phyloP scores from a whole-genome alignment of 2,113 vertebrate species.

The Octodon degus region DNA sequence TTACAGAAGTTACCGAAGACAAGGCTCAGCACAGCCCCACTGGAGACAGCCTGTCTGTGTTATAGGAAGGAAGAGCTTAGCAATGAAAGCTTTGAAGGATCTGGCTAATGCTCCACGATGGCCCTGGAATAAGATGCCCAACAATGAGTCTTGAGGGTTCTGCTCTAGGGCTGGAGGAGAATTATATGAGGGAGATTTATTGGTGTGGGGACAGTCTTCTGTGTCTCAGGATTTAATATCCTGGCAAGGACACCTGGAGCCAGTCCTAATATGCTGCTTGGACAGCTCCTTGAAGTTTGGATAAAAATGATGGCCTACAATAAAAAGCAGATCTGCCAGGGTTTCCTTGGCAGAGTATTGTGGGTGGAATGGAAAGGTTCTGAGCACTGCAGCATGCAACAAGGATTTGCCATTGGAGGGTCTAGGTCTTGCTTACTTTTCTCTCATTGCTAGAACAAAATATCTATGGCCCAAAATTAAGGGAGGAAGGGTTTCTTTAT shows the following conservation, averaged over 20 bases:
- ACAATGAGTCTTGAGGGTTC: background rate
- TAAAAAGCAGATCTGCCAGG: background rate
- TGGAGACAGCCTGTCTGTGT: background rate
- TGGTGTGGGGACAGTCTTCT: background rate
- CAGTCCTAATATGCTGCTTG: slow-evolving; percentile 10
- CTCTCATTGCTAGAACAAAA: no score
- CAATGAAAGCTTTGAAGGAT: background rate
- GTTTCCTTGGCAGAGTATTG: background rate
- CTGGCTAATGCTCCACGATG: background rate
- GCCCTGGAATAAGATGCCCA: background rate
- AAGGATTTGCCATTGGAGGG: background rate
- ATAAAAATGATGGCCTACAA: background rate
- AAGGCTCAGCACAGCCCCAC: background rate
- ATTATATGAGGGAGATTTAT: background rate
- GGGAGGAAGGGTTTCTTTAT: no score
- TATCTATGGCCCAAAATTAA: no score
- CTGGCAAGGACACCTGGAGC: background rate
- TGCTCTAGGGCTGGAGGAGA: background rate
- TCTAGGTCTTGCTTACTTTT: no score
- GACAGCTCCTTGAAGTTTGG: slow-evolving; percentile 15
- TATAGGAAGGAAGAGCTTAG: background rate
- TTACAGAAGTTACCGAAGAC: background rate
- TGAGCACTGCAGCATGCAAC: background rate
- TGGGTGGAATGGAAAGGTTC: slow-evolving; percentile 10
- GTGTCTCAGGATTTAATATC: slow-evolving; percentile 3